Conservation (phyloP, 2,113 vertebrate genomes). For the Bufo gargarizans region DNA sequence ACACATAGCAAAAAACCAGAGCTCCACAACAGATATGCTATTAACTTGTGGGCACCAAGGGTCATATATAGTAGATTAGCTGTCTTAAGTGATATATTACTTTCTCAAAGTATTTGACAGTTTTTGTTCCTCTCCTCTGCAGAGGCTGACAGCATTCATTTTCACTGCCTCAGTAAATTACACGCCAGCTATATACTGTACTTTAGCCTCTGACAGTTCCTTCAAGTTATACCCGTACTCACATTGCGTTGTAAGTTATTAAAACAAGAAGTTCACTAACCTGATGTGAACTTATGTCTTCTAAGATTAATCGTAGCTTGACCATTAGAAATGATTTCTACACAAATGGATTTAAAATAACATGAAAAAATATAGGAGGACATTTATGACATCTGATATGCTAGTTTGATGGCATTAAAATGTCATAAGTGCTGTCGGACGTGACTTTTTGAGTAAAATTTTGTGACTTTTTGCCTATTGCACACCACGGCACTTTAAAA, state of each 20-base stretch:
- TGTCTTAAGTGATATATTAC: conserved; percentile 76
- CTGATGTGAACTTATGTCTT: conserved; percentile 13
- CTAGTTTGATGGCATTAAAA: too few species aligned
- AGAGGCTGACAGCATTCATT: conserved; percentile 65
- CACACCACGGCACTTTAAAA: too few species aligned
- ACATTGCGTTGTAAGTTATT: conserved; percentile 38
- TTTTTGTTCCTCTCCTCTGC: conserved; percentile 65
- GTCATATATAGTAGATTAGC: conserved; percentile 71
- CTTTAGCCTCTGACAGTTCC: conserved; percentile 38
- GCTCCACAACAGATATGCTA: conserved; percentile 60
- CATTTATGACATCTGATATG: too few species aligned
- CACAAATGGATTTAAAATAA: too few species aligned
- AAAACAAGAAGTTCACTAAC: conserved; percentile 50
- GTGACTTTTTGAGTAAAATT: too few species aligned
- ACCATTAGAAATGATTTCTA: neutral
- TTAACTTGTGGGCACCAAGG: conserved; percentile 69
- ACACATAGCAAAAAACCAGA: conserved; percentile 52
- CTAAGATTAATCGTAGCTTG: neutral
- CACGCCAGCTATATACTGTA: conserved; percentile 42
- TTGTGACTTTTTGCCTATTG: too few species aligned
- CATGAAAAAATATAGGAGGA: too few species aligned
- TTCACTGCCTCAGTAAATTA: conserved; percentile 59
- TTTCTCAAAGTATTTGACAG: conserved; percentile 69
- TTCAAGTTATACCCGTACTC: conserved; percentile 34
- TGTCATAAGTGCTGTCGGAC: too few species aligned